Conservation (phyloP, 2,797 vertebrate genomes). For the Limnodromus scolopaceus region DNA sequence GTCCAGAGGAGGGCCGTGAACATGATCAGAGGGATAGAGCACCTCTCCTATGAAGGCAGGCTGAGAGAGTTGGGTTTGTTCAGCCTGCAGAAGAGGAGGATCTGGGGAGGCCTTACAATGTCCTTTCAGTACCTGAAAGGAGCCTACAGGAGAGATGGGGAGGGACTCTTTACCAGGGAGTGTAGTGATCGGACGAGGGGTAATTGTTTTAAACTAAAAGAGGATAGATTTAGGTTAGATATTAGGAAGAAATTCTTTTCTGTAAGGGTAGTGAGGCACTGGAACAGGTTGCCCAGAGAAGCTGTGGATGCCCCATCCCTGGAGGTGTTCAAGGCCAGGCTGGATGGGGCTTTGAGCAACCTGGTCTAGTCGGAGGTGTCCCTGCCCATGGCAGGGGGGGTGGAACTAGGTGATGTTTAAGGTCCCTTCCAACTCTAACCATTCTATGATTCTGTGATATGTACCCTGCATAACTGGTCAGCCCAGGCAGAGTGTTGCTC, state of each 20-base stretch:
- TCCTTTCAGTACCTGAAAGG: background rate
- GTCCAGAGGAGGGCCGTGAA: background rate
- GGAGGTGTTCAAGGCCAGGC: background rate
- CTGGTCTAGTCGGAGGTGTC: background rate
- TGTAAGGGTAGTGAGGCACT: background rate
- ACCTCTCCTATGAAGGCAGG: background rate
- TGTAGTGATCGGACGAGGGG: background rate
- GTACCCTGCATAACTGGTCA: background rate
- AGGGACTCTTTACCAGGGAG: background rate
- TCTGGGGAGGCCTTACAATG: background rate
- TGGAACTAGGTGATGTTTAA: background rate
- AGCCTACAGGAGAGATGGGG: background rate
- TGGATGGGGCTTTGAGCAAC: background rate
- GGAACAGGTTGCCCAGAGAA: background rate
- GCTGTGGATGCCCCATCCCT: background rate
- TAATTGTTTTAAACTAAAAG: background rate
- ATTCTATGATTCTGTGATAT: background rate
- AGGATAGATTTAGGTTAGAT: background rate
- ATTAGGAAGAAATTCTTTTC: background rate
- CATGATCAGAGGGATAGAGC: background rate
- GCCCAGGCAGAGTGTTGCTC: background rate
- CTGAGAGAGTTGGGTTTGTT: background rate
- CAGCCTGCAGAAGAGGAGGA: background rate
- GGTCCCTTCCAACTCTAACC: background rate
- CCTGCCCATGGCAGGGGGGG: background rate